Evolutionary conservation across 92 coral and sea anemone genomes (phyloP), one percentile per base, ranked within the genome.

Genomic region (Meandrina meandrites): DNA sequence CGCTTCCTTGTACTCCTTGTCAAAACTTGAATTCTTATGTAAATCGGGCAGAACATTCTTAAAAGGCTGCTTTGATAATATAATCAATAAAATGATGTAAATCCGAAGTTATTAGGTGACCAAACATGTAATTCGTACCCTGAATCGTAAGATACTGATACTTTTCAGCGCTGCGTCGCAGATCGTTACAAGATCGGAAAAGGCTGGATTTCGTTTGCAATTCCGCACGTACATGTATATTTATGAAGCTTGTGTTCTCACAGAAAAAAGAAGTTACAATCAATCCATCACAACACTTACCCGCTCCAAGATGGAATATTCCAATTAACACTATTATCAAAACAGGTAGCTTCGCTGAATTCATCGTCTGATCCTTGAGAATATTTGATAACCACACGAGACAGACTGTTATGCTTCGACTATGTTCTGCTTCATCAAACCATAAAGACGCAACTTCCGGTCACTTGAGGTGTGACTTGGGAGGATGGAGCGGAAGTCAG

Each of bases 401-500:
- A 19, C 21, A 18, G 22, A 57, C 64, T 18, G 62, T 16, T 56
- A 6, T 57, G 64, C 24, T 57, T 57, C 22, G 24, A 19, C 64
- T 19, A 40, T 8, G 75, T 69, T 69, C 9, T 18, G 75, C 42
- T 14, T 31, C 36, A 4, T 17, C 75, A 31, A 69, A 1, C 30
- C 34, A 30, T 15, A 30, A 68, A 12, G 40, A 69, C 75, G 42
- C 37, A 31, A 69, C 37, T 69, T 69, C 74, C 74, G 74, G 74
- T 69, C 74, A 69, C 21, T 69, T 16, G 18, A 69, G 75, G 75
- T 14, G 75, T 69, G 75, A 69, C 75, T 69, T 69, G 75, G 75
- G 24, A 6, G 40, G 36, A 12, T 7, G n/a, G 18, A 69, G 75
- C 36, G 36, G 36, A 69, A 69, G 75, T 69, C 37, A 30, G 21